These are phyloP conservation scores for Sitophilus oryzae DNA, from an alignment of 1,140 invertebrate genomes.

Conservation along the genomic window DNA sequence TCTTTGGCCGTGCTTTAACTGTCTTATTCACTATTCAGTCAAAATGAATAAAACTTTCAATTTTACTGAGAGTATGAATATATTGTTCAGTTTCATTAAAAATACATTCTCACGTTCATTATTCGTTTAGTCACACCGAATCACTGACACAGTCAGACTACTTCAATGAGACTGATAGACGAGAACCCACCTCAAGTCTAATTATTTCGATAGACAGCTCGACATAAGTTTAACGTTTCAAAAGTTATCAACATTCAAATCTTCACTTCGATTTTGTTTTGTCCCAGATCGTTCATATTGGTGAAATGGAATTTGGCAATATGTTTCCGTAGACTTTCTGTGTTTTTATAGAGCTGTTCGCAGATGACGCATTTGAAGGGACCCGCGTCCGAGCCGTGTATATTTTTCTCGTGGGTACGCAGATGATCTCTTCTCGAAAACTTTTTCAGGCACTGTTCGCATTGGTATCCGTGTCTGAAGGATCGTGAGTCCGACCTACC, in stretches of 20 bases:
- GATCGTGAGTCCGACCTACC: slow-evolving; percentile 2
- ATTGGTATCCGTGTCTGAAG: slow-evolving; percentile 35
- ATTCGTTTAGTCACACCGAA: no score
- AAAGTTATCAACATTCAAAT: slow-evolving; percentile 7
- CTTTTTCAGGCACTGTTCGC: slow-evolving; percentile 40
- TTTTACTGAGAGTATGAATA: no score
- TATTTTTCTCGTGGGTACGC: slow-evolving; percentile 44
- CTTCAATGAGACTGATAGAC: no score
- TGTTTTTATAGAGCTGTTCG: slow-evolving; percentile 43
- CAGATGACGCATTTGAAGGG: slow-evolving; percentile 43
- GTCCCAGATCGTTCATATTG: slow-evolving; percentile 22
- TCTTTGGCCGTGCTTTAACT: no score
- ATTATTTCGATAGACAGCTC: background rate
- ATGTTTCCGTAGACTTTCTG: slow-evolving; percentile 44
- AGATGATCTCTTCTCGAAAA: slow-evolving; percentile 44
- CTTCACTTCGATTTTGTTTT: slow-evolving; percentile 25
- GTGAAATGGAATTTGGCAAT: slow-evolving; percentile 43
- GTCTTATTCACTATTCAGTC: no score
- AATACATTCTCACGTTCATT: no score
- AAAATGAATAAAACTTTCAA: no score
- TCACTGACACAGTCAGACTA: no score
- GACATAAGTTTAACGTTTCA: background rate
- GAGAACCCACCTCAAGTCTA: no score
- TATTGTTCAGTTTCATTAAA: no score
- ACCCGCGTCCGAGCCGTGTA: slow-evolving; percentile 45